A percentile compares a stretch with the other conserved stretches of the same genome.
These are phyloP conservation scores for Macrochelys suwanniensis DNA, from an alignment of 2,797 vertebrate genomes.

Conservation along the genomic window DNA sequence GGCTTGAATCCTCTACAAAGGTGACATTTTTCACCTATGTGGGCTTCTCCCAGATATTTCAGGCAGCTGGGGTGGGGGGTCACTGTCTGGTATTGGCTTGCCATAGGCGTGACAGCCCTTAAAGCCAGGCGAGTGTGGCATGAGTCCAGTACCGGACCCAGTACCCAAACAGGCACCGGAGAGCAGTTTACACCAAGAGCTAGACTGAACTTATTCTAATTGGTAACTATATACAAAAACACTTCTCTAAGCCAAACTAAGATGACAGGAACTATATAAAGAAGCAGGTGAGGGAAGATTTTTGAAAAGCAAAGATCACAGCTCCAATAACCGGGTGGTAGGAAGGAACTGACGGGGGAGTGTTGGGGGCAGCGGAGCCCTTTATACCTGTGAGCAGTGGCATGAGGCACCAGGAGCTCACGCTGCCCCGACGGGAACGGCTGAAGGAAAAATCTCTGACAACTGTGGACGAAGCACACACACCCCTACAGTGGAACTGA, in stretches of 20 bases:
- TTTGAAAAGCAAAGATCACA: neutral
- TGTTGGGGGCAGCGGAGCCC: neutral
- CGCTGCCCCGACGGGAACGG: neutral
- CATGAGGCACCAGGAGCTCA: neutral
- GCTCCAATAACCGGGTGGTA: neutral
- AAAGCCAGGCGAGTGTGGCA: neutral
- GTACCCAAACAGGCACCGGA: neutral
- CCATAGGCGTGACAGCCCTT: neutral
- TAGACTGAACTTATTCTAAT: neutral
- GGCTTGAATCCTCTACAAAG: neutral
- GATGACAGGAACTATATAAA: neutral
- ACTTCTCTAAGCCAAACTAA: neutral
- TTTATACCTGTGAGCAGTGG: neutral
- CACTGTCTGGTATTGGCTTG: neutral
- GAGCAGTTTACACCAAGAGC: neutral
- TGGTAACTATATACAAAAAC: neutral
- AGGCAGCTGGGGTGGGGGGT: neutral
- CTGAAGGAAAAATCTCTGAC: neutral
- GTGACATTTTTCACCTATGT: neutral
- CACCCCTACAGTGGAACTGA: neutral
- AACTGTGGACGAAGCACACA: no score
- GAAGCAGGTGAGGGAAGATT: neutral
- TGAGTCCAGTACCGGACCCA: neutral
- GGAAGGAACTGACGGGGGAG: neutral
- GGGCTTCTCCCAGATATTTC: neutral